Percentiles rank a stretch among this genome's conserved stretches.
Evolutionary conservation across 1,140 invertebrate genomes (phyloP).

Genomic region (Achroia grisella): DNA sequence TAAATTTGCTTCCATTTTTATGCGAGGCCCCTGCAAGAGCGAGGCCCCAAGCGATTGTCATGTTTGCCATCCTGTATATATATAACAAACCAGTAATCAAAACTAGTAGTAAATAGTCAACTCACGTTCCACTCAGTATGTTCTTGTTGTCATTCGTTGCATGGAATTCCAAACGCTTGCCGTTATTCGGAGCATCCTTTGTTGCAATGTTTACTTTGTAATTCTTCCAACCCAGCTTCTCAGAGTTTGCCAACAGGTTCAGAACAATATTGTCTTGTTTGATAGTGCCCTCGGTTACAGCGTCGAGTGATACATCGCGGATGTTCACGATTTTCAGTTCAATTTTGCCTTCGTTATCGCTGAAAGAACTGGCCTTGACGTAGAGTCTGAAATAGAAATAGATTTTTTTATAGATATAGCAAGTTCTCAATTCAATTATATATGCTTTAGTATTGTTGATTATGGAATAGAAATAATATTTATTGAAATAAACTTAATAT

Average conservation of each 20-base stretch:
- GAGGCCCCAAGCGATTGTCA: no score
- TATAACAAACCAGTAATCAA: no score
- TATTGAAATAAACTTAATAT: no score
- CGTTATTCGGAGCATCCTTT: constrained; percentile 72
- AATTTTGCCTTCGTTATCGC: constrained; percentile 74
- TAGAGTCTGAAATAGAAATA: constrained; percentile 50
- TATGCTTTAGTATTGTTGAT: no score
- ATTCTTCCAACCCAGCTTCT: constrained; percentile 78
- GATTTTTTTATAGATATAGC: no score
- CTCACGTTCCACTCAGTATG: constrained; percentile 79
- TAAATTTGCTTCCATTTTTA: no score
- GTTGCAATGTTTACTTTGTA: constrained; percentile 78
- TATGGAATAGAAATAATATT: no score
- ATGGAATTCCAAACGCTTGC: constrained; percentile 77
- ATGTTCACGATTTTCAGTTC: constrained; percentile 72
- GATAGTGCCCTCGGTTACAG: constrained; percentile 73
- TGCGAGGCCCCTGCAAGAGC: no score
- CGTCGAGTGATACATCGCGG: constrained; percentile 68
- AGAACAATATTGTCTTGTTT: constrained; percentile 80
- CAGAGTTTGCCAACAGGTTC: constrained; percentile 77
- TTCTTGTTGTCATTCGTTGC: constrained; percentile 78
- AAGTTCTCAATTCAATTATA: no score
- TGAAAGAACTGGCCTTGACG: constrained; percentile 71
- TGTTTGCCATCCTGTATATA: no score
- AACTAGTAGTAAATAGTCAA: no score